phyloP scores from a whole-genome alignment of 2,888 invertebrate genomes.

The Trachelus troglodyta region DNA sequence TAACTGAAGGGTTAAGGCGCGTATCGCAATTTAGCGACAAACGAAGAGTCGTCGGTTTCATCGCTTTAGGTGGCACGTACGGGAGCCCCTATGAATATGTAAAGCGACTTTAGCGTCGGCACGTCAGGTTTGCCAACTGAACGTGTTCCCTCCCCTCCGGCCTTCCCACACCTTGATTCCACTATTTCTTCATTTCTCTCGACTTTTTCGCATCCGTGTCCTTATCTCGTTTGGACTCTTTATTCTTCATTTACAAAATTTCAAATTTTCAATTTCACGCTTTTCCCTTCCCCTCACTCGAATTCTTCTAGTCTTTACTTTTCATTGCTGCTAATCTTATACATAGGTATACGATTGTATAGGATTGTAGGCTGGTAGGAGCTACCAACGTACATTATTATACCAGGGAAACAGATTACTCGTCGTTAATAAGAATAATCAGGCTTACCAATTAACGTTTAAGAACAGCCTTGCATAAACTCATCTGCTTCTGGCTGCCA shows the following conservation, averaged over 20 bases:
- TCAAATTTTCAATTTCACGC: neutral
- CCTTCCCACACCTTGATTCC: too few relatives aligned
- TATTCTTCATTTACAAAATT: too few relatives aligned
- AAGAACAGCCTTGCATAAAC: constrained; percentile 19
- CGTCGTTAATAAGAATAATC: constrained; percentile 36
- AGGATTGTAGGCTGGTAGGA: neutral
- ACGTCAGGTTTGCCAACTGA: constrained; percentile 29
- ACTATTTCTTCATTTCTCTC: too few relatives aligned
- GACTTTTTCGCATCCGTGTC: too few relatives aligned
- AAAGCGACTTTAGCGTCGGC: constrained; percentile 44
- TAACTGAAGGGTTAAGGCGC: too few relatives aligned
- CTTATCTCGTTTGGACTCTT: too few relatives aligned
- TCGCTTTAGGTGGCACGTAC: constrained; percentile 39
- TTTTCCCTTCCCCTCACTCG: neutral
- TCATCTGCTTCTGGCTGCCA: constrained; percentile 1
- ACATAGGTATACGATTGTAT: neutral
- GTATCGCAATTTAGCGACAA: too few relatives aligned
- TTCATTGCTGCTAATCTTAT: neutral
- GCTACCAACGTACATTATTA: neutral
- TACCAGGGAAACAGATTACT: constrained; percentile 39
- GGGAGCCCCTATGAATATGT: constrained; percentile 49
- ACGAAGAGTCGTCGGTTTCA: constrained; percentile 19
- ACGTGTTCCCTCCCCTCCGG: too few relatives aligned
- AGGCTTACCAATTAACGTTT: constrained; percentile 23
- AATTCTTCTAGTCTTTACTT: too few relatives aligned